These are phyloP conservation scores for Latrodectus geometricus DNA, from an alignment of 1,140 invertebrate genomes.

Conservation along the genomic window DNA sequence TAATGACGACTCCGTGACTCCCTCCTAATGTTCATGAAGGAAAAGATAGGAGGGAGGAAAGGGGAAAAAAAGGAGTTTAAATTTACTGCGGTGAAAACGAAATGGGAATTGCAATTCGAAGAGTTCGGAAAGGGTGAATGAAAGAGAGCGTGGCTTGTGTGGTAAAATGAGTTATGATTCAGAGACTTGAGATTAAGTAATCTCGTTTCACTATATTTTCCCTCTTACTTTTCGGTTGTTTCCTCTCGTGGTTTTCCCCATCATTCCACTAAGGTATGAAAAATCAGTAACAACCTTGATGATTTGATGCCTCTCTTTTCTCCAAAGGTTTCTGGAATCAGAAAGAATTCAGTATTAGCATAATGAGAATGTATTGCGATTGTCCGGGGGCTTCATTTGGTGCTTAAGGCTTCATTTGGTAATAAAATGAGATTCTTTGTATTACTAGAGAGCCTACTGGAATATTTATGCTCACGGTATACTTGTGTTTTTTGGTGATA, in stretches of 20 bases:
- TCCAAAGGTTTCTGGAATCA: not conserved
- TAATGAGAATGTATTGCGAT: slow-evolving; percentile 10
- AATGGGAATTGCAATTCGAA: slow-evolving; percentile 23
- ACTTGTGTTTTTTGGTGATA: no score
- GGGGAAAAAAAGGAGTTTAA: not conserved
- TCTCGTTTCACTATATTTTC: not conserved
- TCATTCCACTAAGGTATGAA: not conserved
- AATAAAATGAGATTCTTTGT: no score
- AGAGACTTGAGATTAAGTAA: slow-evolving; percentile 10
- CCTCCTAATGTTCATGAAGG: slow-evolving; percentile 10
- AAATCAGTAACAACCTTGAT: not conserved
- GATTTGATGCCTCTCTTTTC: not conserved
- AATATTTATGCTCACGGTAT: no score
- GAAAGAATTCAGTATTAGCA: not conserved
- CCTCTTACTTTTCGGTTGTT: not conserved
- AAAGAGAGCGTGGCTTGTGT: not conserved
- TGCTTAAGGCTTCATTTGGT: no score
- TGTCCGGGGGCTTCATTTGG: not conserved
- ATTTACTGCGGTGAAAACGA: slow-evolving; percentile 2
- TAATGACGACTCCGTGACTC: slow-evolving; percentile 37
- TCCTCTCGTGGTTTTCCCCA: not conserved
- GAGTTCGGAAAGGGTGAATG: not conserved
- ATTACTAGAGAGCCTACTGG: no score
- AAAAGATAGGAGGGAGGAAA: not conserved
- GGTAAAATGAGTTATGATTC: slow-evolving; percentile 35